Evolutionary conservation across 53 echinoderm and acorn worm species (phyloP).

Genomic region (Echinometra lucunter): DNA sequence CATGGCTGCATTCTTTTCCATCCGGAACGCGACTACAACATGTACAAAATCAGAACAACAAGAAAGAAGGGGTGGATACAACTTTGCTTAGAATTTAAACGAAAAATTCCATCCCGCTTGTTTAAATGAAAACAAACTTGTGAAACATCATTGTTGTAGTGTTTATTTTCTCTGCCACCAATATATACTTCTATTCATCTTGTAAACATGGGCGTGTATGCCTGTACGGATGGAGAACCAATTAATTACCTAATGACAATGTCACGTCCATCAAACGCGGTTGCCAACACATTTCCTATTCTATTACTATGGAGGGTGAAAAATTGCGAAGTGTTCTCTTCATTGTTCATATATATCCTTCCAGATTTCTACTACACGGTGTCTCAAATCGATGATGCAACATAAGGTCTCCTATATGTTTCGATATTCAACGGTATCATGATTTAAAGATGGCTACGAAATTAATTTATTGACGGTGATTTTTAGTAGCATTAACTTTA

Average conservation of each 20-base stretch:
- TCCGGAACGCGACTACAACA: not conserved
- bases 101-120: not conserved
- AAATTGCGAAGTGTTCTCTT: not conserved
- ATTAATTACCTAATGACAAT: conserved; percentile 53
- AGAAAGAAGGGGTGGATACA: not conserved
- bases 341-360: conserved; percentile 12
- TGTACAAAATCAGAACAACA: not conserved
- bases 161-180: conserved; percentile 3
- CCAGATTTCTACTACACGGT: conserved; percentile 16
- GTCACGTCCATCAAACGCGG: conserved; percentile 38
- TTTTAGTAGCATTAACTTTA: no score
- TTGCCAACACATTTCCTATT: conserved; percentile 27
- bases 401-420: not conserved
- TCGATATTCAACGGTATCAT: not conserved
- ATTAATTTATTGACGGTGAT: not conserved
- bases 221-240: not conserved
- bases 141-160: not conserved
- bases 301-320: not conserved
- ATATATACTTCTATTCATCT: not conserved
- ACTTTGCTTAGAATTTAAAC: not conserved
- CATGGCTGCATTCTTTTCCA: not conserved
- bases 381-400: not conserved
- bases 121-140: conserved; percentile 41
- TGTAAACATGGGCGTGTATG: conserved; percentile 18
- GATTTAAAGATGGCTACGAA: not conserved